Base-by-base conservation (phyloP, 2,113 vertebrate species). In the Ursus arctos region DNA sequence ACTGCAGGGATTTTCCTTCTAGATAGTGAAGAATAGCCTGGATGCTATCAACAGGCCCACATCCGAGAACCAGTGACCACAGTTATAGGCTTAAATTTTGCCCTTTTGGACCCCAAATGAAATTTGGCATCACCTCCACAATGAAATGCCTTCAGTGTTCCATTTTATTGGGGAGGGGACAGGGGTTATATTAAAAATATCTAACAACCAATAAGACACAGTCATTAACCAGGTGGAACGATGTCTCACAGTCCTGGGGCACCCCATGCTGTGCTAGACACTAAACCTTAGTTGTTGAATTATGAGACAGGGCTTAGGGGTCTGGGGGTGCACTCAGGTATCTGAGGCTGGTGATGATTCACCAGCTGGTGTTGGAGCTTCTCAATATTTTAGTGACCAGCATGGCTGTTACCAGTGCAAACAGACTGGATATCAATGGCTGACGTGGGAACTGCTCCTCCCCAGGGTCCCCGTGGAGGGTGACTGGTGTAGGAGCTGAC, bases 91-190 rank as follows among this genome's bases (percentile, higher is more conserved):
- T 95, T 92, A 76, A 77, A 55, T 51, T 92, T 94, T 85, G 31
- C 81, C n/a, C 21, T 92, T 36, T 57, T 69, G 43, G 43, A 71
- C 2, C 24, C 57, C 71, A 61, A 11, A 40, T 8, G 7, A 82
- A 82, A 81, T 65, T 12, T 51, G 55, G 69, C 69, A 63, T 88
- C 74, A 19, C 69, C 13, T 33, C 28, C 49, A 94, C 55, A 76
- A 71, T 84, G 72, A 55, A 88, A n/a, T 82, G 81, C 36, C 43
- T 84, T 69, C n/a, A 4, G 26, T 92, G 33, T 85, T 94, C 88
- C 65, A 65, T 63, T 88, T 95, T 76, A 76, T 3, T 67, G 28
- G n/a, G 12, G 36, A 40, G 67, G 51, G 31, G 57, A 55, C 36
- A 61, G 24, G 82, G 36, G 2, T 33, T 24, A 87, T 33, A 53